phyloP scores from a whole-genome alignment of 2,113 vertebrate genomes.

The Uropsilus gracilis region DNA sequence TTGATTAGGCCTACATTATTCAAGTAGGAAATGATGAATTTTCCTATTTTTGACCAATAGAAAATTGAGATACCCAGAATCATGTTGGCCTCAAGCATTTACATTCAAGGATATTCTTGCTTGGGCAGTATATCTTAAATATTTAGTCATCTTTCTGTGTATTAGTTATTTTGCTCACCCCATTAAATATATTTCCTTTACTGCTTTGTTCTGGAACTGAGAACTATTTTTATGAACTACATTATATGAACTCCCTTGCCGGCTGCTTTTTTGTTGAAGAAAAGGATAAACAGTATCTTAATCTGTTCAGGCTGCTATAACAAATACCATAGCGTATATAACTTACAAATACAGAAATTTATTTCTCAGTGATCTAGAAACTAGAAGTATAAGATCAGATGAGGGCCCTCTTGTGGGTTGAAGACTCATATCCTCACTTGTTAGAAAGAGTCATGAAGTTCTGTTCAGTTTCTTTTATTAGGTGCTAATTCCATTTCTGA shows the following conservation, averaged over 20 bases:
- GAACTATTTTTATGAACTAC: not conserved
- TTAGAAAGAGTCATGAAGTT: not conserved
- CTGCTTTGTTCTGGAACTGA: not conserved
- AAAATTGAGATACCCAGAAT: accelerated
- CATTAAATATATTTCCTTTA: not conserved
- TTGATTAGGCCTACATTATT: not conserved
- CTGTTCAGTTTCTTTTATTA: not conserved
- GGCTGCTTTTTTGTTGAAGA: not conserved
- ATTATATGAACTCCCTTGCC: not conserved
- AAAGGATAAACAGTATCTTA: not conserved
- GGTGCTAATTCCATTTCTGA: not conserved
- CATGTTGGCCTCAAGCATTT: not conserved
- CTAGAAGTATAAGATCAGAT: not conserved
- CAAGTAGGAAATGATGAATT: not conserved
- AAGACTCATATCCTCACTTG: not conserved
- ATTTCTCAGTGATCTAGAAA: not conserved
- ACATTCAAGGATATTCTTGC: not conserved
- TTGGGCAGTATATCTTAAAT: not conserved
- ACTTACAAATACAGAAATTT: not conserved
- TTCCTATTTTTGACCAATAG: not conserved
- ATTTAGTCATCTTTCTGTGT: not conserved
- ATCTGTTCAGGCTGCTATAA: not conserved
- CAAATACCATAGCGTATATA: not conserved
- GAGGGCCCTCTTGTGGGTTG: not conserved
- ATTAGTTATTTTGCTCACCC: not conserved